phyloP scores from a whole-genome alignment of 2,797 vertebrate species.

The Alcedo atthis region DNA sequence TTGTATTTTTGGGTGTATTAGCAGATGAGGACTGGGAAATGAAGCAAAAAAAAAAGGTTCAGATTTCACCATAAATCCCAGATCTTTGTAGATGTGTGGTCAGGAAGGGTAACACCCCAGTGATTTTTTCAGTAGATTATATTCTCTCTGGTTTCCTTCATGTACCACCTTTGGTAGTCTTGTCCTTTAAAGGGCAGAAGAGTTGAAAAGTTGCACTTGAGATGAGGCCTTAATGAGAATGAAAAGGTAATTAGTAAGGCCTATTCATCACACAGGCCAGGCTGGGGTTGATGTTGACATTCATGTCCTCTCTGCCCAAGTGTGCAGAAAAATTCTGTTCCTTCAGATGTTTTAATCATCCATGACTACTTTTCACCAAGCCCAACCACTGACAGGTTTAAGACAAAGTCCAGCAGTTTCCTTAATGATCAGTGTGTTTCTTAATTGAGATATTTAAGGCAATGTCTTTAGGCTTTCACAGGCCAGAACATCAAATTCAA shows the following conservation, averaged over 20 bases:
- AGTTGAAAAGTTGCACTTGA: background rate
- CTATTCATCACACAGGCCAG: background rate
- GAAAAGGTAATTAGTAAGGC: background rate
- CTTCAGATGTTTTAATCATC: background rate
- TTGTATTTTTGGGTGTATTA: background rate
- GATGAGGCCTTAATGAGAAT: background rate
- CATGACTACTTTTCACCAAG: slow-evolving; percentile 7
- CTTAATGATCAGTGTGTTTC: slow-evolving; percentile 2
- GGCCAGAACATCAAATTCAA: slow-evolving; percentile 49
- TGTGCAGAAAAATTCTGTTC: slow-evolving; percentile 21
- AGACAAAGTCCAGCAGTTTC: slow-evolving; percentile 40
- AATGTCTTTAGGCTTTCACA: slow-evolving; percentile 49
- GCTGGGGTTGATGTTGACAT: background rate
- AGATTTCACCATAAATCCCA: slow-evolving; percentile 23
- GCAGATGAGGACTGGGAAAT: background rate
- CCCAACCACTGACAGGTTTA: background rate
- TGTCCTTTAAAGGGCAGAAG: background rate
- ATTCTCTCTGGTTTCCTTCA: background rate
- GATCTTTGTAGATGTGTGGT: background rate
- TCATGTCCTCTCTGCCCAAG: background rate
- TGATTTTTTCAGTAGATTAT: slow-evolving; percentile 43
- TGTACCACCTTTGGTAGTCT: background rate
- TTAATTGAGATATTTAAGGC: slow-evolving; percentile 70
- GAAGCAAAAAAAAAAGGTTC: background rate
- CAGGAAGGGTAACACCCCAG: background rate